These are phyloP conservation scores for Brachycybe producta DNA, from an alignment of 2,888 invertebrate species.

Conservation along the genomic window DNA sequence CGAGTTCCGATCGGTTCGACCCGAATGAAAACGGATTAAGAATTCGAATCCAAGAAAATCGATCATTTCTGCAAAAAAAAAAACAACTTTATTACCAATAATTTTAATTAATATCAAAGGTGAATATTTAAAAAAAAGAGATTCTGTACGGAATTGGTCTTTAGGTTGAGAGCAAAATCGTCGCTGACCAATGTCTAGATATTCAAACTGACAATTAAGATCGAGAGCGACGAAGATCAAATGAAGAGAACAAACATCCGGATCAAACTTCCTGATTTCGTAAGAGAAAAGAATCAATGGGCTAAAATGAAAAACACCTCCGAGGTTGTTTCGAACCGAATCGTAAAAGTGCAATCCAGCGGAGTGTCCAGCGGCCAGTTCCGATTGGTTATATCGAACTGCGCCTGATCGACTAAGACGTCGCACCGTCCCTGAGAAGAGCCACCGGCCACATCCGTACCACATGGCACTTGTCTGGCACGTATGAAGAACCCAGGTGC, in stretches of 20 bases:
- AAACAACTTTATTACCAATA: background rate
- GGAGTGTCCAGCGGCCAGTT: too few species aligned
- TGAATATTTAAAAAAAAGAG: too few species aligned
- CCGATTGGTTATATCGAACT: conserved; percentile 5
- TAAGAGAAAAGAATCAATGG: background rate
- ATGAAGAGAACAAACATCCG: conserved; percentile 1
- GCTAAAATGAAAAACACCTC: background rate
- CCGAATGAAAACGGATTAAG: conserved; percentile 3
- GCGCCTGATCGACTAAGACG: background rate
- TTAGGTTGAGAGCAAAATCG: background rate
- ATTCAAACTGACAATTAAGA: background rate
- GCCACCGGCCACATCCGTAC: background rate
- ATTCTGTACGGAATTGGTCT: background rate
- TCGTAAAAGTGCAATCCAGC: background rate
- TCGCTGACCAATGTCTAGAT: background rate
- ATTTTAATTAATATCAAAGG: conserved; percentile 1
- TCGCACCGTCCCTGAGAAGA: background rate
- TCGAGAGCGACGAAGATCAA: conserved; percentile 2
- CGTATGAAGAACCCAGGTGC: conserved; percentile 5
- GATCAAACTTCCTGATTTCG: conserved; percentile 2
- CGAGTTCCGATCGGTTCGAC: background rate
- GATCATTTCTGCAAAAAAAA: conserved; percentile 1
- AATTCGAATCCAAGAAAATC: background rate
- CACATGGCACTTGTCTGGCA: conserved; percentile 5
- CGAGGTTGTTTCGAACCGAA: background rate